A percentile compares a stretch with the other conserved stretches of the same genome.
Conservation (phyloP, 1,140 invertebrate genomes). For the Reticulitermes speratus region DNA sequence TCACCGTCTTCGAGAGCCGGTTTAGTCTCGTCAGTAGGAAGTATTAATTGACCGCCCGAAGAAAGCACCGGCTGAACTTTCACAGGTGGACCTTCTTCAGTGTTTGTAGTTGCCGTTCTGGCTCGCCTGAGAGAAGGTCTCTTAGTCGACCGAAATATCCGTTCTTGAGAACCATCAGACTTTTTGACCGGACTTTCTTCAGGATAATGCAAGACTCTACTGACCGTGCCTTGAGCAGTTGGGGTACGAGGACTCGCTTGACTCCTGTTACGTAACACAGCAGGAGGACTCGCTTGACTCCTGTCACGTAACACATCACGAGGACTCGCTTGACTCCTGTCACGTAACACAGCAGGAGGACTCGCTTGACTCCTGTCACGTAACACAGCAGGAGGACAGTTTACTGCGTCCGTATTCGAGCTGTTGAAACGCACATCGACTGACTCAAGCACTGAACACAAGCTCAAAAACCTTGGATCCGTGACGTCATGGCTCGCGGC, state of each 20-base stretch:
- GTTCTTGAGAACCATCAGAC: background rate
- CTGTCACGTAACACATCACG: background rate
- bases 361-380: background rate
- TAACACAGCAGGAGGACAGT: too few species aligned
- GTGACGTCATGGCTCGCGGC: constrained; percentile 30
- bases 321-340: background rate
- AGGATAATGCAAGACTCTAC: background rate
- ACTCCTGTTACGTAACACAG: background rate
- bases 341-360: background rate
- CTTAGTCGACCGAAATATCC: background rate
- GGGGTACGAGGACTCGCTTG: background rate
- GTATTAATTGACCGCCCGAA: background rate
- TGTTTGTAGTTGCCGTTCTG: constrained; percentile 2
- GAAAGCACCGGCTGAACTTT: constrained; percentile 1
- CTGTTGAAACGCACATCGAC: background rate
- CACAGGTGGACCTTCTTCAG: constrained; percentile 22
- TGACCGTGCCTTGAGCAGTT: background rate
- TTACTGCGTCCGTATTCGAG: background rate
- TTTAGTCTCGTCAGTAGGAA: background rate
- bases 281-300: background rate
- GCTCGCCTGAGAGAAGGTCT: constrained; percentile 8
- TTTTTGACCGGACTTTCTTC: background rate
- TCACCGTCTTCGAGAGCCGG: background rate
- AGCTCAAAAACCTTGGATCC: constrained; percentile 33
- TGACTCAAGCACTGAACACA: background rate